phyloP scores from a whole-genome alignment of 1,140 invertebrate genomes.

The Doryteuthis pealeii region DNA sequence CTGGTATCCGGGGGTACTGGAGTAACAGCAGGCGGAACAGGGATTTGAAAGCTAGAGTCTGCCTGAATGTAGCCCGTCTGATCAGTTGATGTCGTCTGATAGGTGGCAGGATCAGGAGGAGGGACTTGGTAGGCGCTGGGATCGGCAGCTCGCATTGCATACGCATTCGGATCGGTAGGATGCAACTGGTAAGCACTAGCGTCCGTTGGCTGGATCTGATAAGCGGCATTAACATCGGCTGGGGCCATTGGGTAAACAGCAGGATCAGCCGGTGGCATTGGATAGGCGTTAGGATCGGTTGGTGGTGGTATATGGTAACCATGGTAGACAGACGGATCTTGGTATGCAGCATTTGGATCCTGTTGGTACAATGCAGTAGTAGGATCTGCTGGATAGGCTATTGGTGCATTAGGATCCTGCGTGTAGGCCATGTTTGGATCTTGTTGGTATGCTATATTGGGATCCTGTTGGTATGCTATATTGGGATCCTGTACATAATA shows the following conservation, averaged over 20 bases:
- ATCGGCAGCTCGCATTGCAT: neutral
- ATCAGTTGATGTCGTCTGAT: neutral
- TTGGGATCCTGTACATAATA: neutral
- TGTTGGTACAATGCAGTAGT: neutral
- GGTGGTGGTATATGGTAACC: neutral
- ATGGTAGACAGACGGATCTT: neutral
- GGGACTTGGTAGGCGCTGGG: neutral
- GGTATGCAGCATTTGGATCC: neutral
- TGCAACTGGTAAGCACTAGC: neutral
- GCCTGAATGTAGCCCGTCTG: neutral
- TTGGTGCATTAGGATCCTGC: neutral
- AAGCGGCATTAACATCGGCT: neutral
- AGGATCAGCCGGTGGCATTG: neutral
- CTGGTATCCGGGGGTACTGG: neutral
- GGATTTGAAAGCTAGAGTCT: neutral
- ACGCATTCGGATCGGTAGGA: neutral
- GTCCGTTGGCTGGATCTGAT: neutral
- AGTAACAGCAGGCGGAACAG: neutral
- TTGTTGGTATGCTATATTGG: neutral
- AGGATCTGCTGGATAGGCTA: neutral
- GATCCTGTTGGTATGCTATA: slow-evolving; percentile 7
- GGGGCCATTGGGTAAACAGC: neutral
- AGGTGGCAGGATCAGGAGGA: neutral
- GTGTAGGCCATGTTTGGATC: neutral
- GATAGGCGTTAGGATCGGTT: neutral